Base-by-base conservation (phyloP, 1,140 invertebrate genomes). In the Heliconius himera region DNA sequence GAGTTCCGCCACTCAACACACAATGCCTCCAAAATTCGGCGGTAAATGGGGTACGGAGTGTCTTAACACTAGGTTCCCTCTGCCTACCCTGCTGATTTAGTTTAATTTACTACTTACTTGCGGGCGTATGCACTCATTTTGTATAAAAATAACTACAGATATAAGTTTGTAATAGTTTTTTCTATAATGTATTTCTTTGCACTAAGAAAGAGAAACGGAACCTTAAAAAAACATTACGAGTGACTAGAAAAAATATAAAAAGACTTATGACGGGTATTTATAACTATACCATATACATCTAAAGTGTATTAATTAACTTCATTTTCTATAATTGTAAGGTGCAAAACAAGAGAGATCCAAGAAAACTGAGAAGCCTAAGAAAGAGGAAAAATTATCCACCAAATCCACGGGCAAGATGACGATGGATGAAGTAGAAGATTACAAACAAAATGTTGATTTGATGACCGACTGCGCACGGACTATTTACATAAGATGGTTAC, bases 401-500 rank as follows among this genome's bases (percentile, higher is more conserved):
- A 90, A 88, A 71, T 84, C 83, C 1, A 33, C 76, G 13, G 84
- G 81, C n/a, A 91, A 83, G 82, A 76, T 85, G 72, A 46, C 29
- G 1, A 73, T 72, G 8, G 87, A 89, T 18, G 88, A 88, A 38
- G 72, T 86, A 8, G 87, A 81, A 46, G 90, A 93, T 72, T 91
- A 90, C 56, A 90, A 82, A 70, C 85, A 90, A 75, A 83, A 89
- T 0, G 16, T 90, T 8, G 83, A 89, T n/a, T 80, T 93, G 20
- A 84, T 91, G 29, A 89, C 82, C 0, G 90, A 93, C 13, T 92
- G 87, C 70, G 89, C 91, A 5, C 87, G 91, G 33, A 75, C 89
- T 16, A 78, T 91, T 33, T 87, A 91, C 73, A 87, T 90, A 46
- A 77, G 88, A 73, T 93, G 92, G 92, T n/a, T 94, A 49, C 87